Evolutionary conservation across 2,888 invertebrate species (phyloP), one percentile per base, ranked within the genome.

Genomic region (Trachelus tabidus): DNA sequence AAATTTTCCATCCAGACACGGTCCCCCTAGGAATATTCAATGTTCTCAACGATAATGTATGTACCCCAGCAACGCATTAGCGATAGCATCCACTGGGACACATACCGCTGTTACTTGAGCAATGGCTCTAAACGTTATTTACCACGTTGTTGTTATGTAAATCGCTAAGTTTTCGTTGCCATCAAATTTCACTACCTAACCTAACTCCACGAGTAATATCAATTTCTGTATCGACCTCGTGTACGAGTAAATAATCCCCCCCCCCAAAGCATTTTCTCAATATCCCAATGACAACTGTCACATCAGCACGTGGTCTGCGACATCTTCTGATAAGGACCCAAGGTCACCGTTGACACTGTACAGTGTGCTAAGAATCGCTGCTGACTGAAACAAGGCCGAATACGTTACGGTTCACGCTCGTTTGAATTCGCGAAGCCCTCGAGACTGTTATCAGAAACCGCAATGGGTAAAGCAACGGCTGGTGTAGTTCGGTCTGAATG

Each of bases 1-100:
- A 9, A 23, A 15, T 15, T 9, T 56, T 23, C 2, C 56, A 56
- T 56, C 9, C 56, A 56, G 56, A 1, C 56, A 9, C 9, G 3
- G 12, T 0, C 30, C 79, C 81, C 79, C 69, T 76, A 81, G 78
- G 83, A 82, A 83, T 87, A 83, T 85, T 82, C 82, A 80, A 82
- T 75, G 79, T 81, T 83, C 77, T 78, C 23, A 2, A 23, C 81
- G 81, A 84, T 84, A 84, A 85, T 81, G 81, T 80, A 81, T 78
- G 77, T 79, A 80, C 75, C 79, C 78, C 73, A 75, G 69, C 78
- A 80, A 74, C 77, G 69, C 79, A 80, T 85, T 85, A 82, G 75
- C 78, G 76, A 73, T 75, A 75, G 40, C 78, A 79, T 78, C 34
- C 73, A 73, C 56, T 37, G 31, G 73, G 56, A 30, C 73, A 34